Percentiles rank a stretch among this genome's conserved stretches.
Evolutionary conservation across 1,140 invertebrate species (phyloP).

Genomic region (Muscidifurax raptorellus): DNA sequence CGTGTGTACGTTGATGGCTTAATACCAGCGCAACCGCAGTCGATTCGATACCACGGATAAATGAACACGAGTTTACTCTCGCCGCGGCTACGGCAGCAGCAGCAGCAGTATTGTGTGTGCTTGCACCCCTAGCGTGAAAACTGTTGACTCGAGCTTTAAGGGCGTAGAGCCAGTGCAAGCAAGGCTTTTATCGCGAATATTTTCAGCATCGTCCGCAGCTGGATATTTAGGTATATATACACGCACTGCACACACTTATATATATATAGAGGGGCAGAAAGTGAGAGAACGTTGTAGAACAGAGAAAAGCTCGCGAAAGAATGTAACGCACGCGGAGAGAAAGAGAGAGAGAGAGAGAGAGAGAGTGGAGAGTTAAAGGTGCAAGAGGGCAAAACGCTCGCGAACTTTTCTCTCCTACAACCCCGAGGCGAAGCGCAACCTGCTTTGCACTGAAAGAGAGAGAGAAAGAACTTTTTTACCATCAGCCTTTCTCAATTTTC

Average conservation of each 20-base stretch:
- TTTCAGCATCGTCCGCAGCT: background rate
- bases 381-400: background rate
- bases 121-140: background rate
- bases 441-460: background rate
- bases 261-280: background rate
- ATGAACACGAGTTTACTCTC: conserved; percentile 24
- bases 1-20: background rate
- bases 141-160: background rate
- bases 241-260: too few relatives aligned
- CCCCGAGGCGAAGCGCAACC: background rate
- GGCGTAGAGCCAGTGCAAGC: background rate
- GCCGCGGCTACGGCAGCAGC: too few relatives aligned
- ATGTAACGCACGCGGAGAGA: background rate
- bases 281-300: background rate
- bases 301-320: background rate
- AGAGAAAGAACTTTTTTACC: background rate
- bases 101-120: background rate
- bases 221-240: background rate
- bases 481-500: background rate
- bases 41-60: background rate
- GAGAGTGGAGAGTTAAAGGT: background rate
- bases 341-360: background rate
- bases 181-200: background rate
- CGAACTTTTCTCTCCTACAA: background rate
- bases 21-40: background rate